A percentile compares a stretch with the other conserved stretches of the same genome.
phyloP scores from a whole-genome alignment of 2,888 invertebrate species.

The Gymnoscelis rufifasciata region DNA sequence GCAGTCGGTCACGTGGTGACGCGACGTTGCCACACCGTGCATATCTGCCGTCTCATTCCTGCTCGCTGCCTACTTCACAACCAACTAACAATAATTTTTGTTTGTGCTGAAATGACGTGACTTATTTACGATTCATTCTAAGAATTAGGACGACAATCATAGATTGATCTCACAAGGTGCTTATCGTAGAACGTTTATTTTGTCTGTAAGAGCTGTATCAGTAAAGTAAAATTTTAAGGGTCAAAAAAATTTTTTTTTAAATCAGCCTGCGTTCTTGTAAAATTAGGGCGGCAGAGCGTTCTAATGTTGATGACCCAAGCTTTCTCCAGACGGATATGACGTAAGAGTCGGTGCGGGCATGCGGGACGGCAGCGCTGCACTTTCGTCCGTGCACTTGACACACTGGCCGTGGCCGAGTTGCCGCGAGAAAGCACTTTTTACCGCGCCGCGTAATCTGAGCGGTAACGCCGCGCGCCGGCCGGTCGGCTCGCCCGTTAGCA shows the following conservation, averaged over 20 bases:
- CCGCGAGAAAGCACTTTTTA: constrained; percentile 77
- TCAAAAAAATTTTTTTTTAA: no score
- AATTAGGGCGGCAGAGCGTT: neutral
- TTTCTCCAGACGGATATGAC: constrained; percentile 74
- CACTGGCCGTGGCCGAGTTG: constrained; percentile 78
- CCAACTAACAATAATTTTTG: constrained; percentile 66
- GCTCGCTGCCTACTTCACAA: constrained; percentile 55
- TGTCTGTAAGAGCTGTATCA: constrained; percentile 11
- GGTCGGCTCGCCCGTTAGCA: constrained; percentile 42
- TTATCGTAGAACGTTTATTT: constrained; percentile 8
- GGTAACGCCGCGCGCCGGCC: constrained; percentile 2
- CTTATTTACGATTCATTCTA: constrained; percentile 65
- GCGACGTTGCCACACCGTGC: constrained; percentile 69
- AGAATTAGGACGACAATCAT: constrained; percentile 59
- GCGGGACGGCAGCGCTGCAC: constrained; percentile 69
- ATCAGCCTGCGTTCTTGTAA: no score
- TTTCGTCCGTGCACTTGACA: constrained; percentile 78
- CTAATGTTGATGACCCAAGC: constrained; percentile 64
- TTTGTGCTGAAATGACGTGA: constrained; percentile 70
- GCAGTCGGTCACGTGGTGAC: constrained; percentile 71
- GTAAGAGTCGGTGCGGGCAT: constrained; percentile 51
- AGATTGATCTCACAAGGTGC: constrained; percentile 33
- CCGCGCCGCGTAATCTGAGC: constrained; percentile 60
- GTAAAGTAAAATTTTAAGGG: constrained; percentile 4
- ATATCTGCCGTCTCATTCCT: constrained; percentile 54